Evolutionary conservation across 2,797 vertebrate genomes (phyloP).

Genomic region (Lacerta bilineata): DNA sequence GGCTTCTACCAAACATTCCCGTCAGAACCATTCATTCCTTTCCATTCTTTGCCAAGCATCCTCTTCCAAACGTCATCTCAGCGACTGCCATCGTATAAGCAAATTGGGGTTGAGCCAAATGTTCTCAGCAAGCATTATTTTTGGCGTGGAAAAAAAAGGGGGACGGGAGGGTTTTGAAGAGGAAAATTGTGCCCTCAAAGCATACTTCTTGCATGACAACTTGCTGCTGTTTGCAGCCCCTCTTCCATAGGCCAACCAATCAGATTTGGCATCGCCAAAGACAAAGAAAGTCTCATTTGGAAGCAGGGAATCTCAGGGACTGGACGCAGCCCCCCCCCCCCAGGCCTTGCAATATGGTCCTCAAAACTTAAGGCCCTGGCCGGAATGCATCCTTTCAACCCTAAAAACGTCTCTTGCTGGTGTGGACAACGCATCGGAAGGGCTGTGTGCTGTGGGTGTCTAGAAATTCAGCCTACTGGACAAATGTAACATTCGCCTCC

Average conservation of each 20-base stretch:
- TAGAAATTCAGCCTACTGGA: too few species aligned
- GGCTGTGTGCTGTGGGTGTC: too few species aligned
- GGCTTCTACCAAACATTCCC: neutral
- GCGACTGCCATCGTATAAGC: neutral
- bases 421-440: too few species aligned
- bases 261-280: neutral
- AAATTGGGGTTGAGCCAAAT: neutral
- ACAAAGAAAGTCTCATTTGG: neutral
- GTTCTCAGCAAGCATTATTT: neutral
- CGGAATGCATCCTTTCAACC: too few species aligned
- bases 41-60: neutral
- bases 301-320: too few species aligned
- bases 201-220: neutral
- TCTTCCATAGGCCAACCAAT: neutral
- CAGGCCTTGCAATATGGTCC: too few species aligned
- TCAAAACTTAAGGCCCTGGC: too few species aligned
- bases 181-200: neutral
- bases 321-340: too few species aligned
- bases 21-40: too few species aligned
- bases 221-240: neutral
- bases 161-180: neutral
- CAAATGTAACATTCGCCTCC: too few species aligned
- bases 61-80: neutral
- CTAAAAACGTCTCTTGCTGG: too few species aligned
- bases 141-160: neutral